These are phyloP conservation scores for Neostethus bicornis DNA, from an alignment of 2,797 vertebrate genomes.

Conservation along the genomic window DNA sequence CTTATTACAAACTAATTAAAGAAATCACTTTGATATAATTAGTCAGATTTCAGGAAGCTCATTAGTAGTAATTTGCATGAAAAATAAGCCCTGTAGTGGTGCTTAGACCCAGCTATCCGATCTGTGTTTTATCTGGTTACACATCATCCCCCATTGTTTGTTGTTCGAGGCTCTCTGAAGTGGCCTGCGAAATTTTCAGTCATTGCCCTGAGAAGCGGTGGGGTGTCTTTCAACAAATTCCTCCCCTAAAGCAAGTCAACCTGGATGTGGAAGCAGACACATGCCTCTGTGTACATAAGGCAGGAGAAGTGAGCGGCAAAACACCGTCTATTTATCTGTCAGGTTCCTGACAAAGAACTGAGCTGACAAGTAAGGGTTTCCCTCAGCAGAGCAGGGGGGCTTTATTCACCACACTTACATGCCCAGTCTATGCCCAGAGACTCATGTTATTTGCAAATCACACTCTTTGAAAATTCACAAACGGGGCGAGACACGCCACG, in stretches of 20 bases:
- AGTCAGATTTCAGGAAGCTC: slow-evolving; percentile 82
- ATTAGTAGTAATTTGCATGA: slow-evolving; percentile 83
- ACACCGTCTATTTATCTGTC: slow-evolving; percentile 82
- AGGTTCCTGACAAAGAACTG: slow-evolving; percentile 80
- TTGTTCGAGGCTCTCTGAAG: slow-evolving; percentile 78
- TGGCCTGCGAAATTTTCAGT: slow-evolving; percentile 78
- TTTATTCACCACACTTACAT: slow-evolving; percentile 79
- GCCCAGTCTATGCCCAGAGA: slow-evolving; percentile 82
- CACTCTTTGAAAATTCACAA: slow-evolving; percentile 89
- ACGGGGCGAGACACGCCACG: slow-evolving; percentile 79
- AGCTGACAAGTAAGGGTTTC: slow-evolving; percentile 80
- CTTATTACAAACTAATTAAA: slow-evolving; percentile 83
- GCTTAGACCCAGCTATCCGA: slow-evolving; percentile 72
- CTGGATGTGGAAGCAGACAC: slow-evolving; percentile 75
- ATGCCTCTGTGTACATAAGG: slow-evolving; percentile 72
- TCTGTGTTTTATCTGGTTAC: slow-evolving; percentile 80
- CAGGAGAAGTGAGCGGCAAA: slow-evolving; percentile 76
- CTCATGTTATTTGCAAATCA: slow-evolving; percentile 84
- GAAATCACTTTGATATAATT: slow-evolving; percentile 82
- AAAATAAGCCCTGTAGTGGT: slow-evolving; percentile 82
- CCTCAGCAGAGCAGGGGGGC: slow-evolving; percentile 76
- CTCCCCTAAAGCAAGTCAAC: slow-evolving; percentile 80
- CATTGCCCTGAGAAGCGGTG: slow-evolving; percentile 73
- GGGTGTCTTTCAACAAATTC: slow-evolving; percentile 79
- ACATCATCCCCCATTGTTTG: slow-evolving; percentile 80